Conservation (phyloP, 2,113 vertebrate genomes). For the Genyomyrus donnyi region DNA sequence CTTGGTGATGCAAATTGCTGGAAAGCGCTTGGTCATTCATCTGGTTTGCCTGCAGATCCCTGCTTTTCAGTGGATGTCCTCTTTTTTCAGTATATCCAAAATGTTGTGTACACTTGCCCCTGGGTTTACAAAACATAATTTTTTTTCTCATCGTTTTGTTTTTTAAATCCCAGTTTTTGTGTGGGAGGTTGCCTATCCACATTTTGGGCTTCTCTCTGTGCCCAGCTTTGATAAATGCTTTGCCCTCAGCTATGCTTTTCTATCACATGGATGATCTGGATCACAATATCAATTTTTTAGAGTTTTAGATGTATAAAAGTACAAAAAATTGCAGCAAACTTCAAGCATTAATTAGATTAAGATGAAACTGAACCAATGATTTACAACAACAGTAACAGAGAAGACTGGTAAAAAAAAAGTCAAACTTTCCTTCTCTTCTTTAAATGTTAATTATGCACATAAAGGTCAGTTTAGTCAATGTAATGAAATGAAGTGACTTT, state of each 20-base stretch:
- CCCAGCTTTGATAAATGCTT: background rate
- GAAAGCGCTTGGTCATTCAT: background rate
- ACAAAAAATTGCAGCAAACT: background rate
- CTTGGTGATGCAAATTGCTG: background rate
- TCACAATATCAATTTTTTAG: background rate
- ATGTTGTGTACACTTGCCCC: background rate
- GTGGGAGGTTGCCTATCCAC: background rate
- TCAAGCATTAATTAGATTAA: background rate
- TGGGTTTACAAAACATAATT: background rate
- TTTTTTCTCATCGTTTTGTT: background rate
- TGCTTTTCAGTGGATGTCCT: background rate
- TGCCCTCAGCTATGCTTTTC: background rate
- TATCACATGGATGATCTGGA: background rate
- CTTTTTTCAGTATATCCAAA: background rate
- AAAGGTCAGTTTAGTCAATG: conserved; percentile 13
- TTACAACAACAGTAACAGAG: background rate
- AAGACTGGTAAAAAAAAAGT: background rate
- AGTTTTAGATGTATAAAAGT: background rate
- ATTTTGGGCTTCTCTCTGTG: background rate
- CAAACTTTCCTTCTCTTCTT: background rate
- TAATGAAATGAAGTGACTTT: conserved; percentile 17
- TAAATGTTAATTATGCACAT: conserved; percentile 17
- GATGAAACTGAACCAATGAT: background rate
- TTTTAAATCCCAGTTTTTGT: background rate
- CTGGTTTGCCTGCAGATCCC: background rate